Evolutionary conservation across 2,797 vertebrate genomes (phyloP), one percentile per base, ranked within the genome.

Genomic region (Channa striata): DNA sequence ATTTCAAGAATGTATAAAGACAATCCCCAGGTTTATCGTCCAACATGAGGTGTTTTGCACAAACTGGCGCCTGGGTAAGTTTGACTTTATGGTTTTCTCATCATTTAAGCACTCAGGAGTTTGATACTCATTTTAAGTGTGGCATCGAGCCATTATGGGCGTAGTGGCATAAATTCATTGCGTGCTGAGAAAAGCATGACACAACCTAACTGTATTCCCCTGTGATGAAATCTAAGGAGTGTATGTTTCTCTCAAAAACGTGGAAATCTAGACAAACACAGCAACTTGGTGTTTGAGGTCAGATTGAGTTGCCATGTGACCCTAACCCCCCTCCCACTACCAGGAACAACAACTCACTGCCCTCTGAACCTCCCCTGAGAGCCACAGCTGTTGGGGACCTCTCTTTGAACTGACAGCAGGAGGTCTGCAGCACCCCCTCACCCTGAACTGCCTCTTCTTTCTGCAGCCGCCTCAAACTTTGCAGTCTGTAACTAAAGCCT

Each of bases 341-440:
- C 25, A 30, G n/a, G n/a, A n/a, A 30, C 25, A 30, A 50, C 21
- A 59, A 54, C 63, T 68, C 63, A 25, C 79, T 73, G 57, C 67
- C 62, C 54, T 74, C 52, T 68, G 51, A 85, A 83, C 82, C 82
- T 92, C 90, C 87, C 78, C 61, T 54, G 89, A 87, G 91, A 91
- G 62, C 70, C 84, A 89, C 93, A 93, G 92, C 92, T 94, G 93
- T 82, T 72, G 67, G 76, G 88, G 81, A 91, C 92, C 93, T 93
- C 87, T 88, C 81, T 83, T 83, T 94, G 93, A 95, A 94, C 92
- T 76, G 90, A 73, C 81, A 51, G 89, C 89, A 88, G 91, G 89
- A 90, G 90, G 89, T 83, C 87, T 73, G 57, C 66, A 43, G 72
- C 78, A 86, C 82, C 73, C 74, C 73, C 63, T 46, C 77, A 68